Evolutionary conservation across 1,140 invertebrate species (phyloP).

Genomic region (Drosophila orena): DNA sequence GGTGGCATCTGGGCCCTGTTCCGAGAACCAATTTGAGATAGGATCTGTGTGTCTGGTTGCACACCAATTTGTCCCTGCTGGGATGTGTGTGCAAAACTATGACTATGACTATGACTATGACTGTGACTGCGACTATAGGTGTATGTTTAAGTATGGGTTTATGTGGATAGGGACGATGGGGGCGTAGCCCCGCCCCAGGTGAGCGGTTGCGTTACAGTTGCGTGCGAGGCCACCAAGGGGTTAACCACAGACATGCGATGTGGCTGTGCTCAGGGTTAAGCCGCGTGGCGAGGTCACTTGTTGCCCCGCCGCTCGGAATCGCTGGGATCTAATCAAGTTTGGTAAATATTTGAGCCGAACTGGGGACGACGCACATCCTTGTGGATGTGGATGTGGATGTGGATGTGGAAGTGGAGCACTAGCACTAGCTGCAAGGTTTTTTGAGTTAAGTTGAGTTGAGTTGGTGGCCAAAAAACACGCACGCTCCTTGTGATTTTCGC

Average conservation of each 20-base stretch:
- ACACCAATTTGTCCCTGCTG: constrained; percentile 3
- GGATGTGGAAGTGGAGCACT: too few relatives aligned
- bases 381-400: constrained; percentile 1
- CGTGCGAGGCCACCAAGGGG: constrained; percentile 41
- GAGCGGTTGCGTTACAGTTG: constrained; percentile 30
- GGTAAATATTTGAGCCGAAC: constrained; percentile 40
- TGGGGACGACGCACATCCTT: constrained; percentile 20
- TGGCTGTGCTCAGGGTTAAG: constrained; percentile 32
- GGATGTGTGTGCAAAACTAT: neutral
- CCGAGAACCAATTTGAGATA: constrained; percentile 53
- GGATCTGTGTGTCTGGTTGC: constrained; percentile 35
- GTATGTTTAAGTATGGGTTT: neutral
- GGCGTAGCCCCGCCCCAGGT: constrained; percentile 4
- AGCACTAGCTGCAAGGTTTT: constrained; percentile 21
- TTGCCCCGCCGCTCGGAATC: constrained; percentile 38
- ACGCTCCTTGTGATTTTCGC: constrained; percentile 8
- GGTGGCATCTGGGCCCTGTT: neutral
- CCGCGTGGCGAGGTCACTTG: constrained; percentile 35
- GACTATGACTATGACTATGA: neutral
- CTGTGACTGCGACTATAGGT: neutral
- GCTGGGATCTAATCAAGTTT: constrained; percentile 48
- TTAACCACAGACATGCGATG: constrained; percentile 46
- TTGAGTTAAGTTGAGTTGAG: constrained; percentile 2
- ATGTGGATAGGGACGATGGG: neutral
- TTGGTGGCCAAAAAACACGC: constrained; percentile 24